Evolutionary conservation across 2,888 invertebrate genomes (phyloP).

Genomic region (Lucinisca nassula): DNA sequence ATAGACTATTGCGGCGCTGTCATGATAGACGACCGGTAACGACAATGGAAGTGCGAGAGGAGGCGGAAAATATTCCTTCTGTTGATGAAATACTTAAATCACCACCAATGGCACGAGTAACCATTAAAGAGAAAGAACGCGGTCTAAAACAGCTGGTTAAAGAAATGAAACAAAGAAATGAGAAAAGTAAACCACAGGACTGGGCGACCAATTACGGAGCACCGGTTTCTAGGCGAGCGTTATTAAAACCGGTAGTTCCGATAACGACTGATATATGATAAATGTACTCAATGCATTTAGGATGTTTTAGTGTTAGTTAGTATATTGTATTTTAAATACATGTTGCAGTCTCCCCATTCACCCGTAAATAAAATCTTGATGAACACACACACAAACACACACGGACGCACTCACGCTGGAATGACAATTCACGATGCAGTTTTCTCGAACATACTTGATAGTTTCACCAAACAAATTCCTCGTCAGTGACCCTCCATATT

Average conservation of each 20-base stretch:
- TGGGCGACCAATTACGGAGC: constrained; percentile 81
- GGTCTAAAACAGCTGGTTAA: constrained; percentile 75
- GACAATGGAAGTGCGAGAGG: constrained; percentile 6
- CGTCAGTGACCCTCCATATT: no score
- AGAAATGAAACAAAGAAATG: constrained; percentile 78
- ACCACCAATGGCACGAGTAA: constrained; percentile 63
- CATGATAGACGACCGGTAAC: constrained; percentile 64
- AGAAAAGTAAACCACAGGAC: constrained; percentile 75
- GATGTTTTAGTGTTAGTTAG: no score
- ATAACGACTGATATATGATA: background rate
- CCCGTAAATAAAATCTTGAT: no score
- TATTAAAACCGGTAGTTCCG: constrained; percentile 73
- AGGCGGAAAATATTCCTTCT: background rate
- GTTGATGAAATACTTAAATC: constrained; percentile 11
- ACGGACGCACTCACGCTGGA: no score
- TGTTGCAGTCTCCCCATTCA: no score
- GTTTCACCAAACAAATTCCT: no score
- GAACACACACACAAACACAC: no score
- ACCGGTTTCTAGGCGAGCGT: constrained; percentile 72
- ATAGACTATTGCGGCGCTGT: constrained; percentile 63
- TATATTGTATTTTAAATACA: no score
- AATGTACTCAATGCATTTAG: no score
- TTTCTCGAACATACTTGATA: no score
- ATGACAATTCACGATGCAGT: no score
- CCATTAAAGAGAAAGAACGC: constrained; percentile 75